phyloP scores from a whole-genome alignment of 2,797 vertebrate genomes.

The Cetoscarus ocellatus region DNA sequence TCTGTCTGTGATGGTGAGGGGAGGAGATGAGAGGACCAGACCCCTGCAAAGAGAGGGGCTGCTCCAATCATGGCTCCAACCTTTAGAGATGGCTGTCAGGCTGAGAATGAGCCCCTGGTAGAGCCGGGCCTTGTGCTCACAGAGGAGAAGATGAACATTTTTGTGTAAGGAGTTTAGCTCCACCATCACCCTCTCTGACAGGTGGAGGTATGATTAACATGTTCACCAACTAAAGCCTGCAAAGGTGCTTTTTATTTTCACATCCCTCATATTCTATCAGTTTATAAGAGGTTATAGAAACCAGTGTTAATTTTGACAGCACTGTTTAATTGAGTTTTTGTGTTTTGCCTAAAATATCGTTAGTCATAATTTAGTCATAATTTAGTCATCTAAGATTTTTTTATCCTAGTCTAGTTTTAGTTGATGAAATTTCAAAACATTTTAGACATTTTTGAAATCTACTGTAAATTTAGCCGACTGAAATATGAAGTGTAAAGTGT shows the following conservation, averaged over 20 bases:
- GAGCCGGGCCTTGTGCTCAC: conserved; percentile 38
- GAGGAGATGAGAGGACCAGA: conserved; percentile 45
- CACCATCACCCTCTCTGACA: conserved; percentile 33
- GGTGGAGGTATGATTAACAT: not conserved
- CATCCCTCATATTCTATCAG: not conserved
- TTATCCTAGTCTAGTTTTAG: too few relatives aligned
- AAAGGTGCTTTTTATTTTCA: not conserved
- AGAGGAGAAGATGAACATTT: conserved; percentile 62
- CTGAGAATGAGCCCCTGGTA: conserved; percentile 56
- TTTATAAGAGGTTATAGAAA: not conserved
- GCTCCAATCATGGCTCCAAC: conserved; percentile 66
- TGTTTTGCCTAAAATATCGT: too few relatives aligned
- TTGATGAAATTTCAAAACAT: too few relatives aligned
- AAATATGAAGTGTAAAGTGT: too few relatives aligned
- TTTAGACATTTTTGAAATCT: too few relatives aligned
- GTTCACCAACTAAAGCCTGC: conserved; percentile 2
- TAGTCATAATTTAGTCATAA: too few relatives aligned
- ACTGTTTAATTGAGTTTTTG: too few relatives aligned
- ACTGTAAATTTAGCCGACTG: too few relatives aligned
- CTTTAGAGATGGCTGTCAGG: conserved; percentile 60
- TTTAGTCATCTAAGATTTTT: too few relatives aligned
- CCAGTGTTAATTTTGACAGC: too few relatives aligned
- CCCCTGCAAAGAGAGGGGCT: conserved; percentile 40
- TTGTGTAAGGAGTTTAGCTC: conserved; percentile 44
- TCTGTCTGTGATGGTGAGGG: conserved; percentile 72